Base-by-base conservation (phyloP, 2,113 vertebrate genomes). In the Limnothrissa miodon region DNA sequence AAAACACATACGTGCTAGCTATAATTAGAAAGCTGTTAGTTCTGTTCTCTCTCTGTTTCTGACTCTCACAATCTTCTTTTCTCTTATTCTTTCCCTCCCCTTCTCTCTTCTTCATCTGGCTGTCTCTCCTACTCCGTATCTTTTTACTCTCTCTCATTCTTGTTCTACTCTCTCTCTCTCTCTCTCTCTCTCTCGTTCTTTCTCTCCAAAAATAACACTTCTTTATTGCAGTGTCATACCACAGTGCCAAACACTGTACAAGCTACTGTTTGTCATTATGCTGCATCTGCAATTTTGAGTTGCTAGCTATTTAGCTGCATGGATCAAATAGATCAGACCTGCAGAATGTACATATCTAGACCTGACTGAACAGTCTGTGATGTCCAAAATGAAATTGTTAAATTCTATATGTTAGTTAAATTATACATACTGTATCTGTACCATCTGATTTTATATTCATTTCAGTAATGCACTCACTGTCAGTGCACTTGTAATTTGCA, bases 1-100 rank as follows among this genome's bases (percentile, higher is more conserved):
- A 74, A 74, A 74, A 39, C 66, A 74, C 66, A 74, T 74, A 74
- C 66, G 66, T 74, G 66, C n/a, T 33, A 36, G 8, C 66, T 74
- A 74, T 74, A 74, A 74, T 74, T 74, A 74, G 66, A 74, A 74
- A 15, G 29, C 66, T 74, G 25, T 74, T 36, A 74, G 66, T 15
- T 74, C 33, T 39, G 66, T 33, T 74, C 66, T 33, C 62, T 33
- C 29, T 70, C 62, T 33, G 25, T 33, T 11, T 36, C 25, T 36
- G 9, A 17, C 62, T 13, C 13, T 33, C 62, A 15, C 11, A 15
- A 1, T 70, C n/a, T 70, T 29, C 17, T 29, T 70, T 29, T 33
- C 62, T 70, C 62, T 36, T 25, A 8, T 25, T 66, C 25, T 66
- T 25, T 66, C n/a, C 29, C 59, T 66, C 25, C 29, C 62, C 29